phyloP scores from a whole-genome alignment of 2,888 invertebrate species.

The Calameuta filiformis region DNA sequence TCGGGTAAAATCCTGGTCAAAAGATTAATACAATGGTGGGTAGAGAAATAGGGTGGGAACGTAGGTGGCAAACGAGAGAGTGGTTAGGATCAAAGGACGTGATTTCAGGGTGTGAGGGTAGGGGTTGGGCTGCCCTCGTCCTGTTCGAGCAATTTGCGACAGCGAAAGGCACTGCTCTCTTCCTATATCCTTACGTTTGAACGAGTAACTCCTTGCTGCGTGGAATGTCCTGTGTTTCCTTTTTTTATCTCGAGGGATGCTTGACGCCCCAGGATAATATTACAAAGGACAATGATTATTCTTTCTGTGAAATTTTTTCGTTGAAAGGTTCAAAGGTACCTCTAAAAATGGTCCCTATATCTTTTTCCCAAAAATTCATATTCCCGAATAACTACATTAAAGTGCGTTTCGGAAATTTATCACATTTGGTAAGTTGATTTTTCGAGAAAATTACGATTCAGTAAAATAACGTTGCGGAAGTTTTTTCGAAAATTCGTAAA shows the following conservation, averaged over 20 bases:
- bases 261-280: constrained; percentile 1
- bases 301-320: constrained; percentile 3
- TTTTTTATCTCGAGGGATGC: background rate
- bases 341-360: background rate
- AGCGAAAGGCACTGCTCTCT: background rate
- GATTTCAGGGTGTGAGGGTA: background rate
- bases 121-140: background rate
- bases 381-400: too few species aligned
- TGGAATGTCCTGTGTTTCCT: background rate
- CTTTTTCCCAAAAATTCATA: too few species aligned
- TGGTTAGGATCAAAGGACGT: background rate
- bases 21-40: background rate
- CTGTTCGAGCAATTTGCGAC: background rate
- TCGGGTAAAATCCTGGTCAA: background rate
- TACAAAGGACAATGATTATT: constrained; percentile 13
- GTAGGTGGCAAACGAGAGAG: background rate
- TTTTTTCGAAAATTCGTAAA: too few species aligned
- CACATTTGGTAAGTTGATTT: too few species aligned
- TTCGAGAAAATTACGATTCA: too few species aligned
- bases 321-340: background rate
- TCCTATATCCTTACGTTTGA: background rate
- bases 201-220: background rate
- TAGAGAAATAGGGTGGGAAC: background rate
- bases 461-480: too few species aligned
- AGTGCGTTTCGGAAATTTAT: too few species aligned